Evolutionary conservation across 37 sponge, comb jelly and placozoan species (phyloP).

Genomic region (Eunapius fragilis): DNA sequence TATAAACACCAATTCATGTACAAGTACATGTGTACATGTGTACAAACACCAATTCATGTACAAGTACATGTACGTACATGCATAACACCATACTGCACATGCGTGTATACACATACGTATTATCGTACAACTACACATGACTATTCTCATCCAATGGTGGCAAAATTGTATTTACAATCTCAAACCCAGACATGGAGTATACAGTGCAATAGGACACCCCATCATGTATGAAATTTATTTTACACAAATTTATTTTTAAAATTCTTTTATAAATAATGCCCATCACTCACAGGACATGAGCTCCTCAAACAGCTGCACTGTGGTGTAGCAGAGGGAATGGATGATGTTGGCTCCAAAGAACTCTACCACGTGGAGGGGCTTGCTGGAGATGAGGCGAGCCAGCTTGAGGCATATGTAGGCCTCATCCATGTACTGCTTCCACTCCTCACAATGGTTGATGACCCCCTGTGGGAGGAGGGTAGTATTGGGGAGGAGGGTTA

Average conservation of each 20-base stretch:
- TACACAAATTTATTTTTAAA: no score
- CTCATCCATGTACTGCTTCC: constrained; percentile 38
- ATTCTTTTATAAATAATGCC: neutral
- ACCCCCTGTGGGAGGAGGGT: neutral
- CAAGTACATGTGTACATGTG: no score
- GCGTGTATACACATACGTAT: neutral
- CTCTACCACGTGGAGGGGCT: constrained; percentile 52
- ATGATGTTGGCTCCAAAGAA: constrained; percentile 50
- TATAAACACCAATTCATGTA: no score
- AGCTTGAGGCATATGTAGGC: constrained; percentile 51
- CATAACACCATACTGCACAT: neutral
- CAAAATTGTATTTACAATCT: no score
- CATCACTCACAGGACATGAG: constrained; percentile 67
- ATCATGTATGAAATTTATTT: no score
- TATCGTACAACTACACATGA: neutral
- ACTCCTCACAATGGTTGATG: neutral
- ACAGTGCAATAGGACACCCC: no score
- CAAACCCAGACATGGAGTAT: no score
- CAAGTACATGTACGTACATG: neutral
- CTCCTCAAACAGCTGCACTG: constrained; percentile 62
- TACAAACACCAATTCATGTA: neutral
- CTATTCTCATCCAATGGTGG: no score
- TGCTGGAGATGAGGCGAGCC: constrained; percentile 4
- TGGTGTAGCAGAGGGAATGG: neutral
- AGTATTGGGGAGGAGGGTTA: neutral